Conservation (phyloP, 2,113 vertebrate genomes). For the Porphyrio hochstetteri region DNA sequence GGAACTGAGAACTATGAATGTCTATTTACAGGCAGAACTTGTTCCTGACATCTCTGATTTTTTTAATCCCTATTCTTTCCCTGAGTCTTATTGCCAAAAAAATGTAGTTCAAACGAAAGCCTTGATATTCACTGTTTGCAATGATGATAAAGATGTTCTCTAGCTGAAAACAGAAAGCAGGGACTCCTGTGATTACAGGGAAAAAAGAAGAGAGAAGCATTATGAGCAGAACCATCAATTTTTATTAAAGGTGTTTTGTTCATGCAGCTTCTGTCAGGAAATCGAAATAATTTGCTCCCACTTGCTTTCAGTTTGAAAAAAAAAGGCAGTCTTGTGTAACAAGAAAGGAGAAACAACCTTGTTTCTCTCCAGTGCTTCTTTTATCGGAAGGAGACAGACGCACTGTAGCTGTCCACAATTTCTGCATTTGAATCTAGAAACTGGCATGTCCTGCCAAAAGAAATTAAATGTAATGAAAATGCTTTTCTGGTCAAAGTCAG, state of each 20-base stretch:
- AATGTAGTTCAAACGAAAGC: neutral
- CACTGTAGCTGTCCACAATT: neutral
- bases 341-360: neutral
- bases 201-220: neutral
- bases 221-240: neutral
- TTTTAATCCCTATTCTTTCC: neutral
- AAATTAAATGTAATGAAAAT: neutral
- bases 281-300: slow-evolving; percentile 17
- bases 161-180: slow-evolving; percentile 1
- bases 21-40: neutral
- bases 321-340: neutral
- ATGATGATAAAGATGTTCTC: neutral
- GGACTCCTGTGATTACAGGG: neutral
- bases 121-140: slow-evolving; percentile 5
- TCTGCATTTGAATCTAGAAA: neutral
- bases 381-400: neutral
- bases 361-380: neutral
- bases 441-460: neutral
- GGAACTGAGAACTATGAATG: neutral
- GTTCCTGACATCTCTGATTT: neutral
- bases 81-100: neutral
- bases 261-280: neutral
- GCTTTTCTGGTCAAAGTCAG: neutral
- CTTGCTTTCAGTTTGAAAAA: neutral
- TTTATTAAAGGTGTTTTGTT: slow-evolving; percentile 18